Base-by-base conservation (phyloP, 2,888 invertebrate species). In the Microdon myrmicae region DNA sequence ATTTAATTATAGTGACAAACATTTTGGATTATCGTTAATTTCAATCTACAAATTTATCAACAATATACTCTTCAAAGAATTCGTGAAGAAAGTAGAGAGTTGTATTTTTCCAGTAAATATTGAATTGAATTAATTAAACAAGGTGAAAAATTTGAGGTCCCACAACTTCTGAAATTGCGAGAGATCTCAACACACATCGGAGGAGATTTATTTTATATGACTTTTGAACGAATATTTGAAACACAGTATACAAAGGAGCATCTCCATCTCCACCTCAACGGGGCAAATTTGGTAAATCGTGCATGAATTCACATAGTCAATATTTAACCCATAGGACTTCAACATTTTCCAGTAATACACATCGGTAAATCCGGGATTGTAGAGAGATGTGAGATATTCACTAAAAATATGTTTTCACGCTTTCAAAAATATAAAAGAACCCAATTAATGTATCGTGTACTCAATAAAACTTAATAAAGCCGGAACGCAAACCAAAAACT, bases 331-430 rank as follows among this genome's bases (percentile, higher is more conserved):
- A 89, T 88, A 90, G 92, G 89, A 90, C 89, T 86, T 90, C 90
- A 87, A 93, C 92, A 91, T 92, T 92, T 89, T 90, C 91, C 86
- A 92, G 94, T 87, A 93, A 92, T 87, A 92, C 92, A 86, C 94
- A 94, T 87, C 92, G 94, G 87, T 94, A 94, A 87, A 87, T 93
- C 83, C 90, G 93, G 85, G 93, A 94, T 80, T 91, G 94, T 87
- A 91, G 94, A 87, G 92, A 92, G 89, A 93, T 93, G 92, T 94
- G 94, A 94, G 75, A 74, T 74, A 67, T 23, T 68, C 38, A 39
- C 39, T 31, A 41, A 29, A 6, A 29, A 37, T 26, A 43, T 49
- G 64, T 60, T 43, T 38, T 38, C 12, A 37, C 51, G 60, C 60
- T 59, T 56, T 67, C 3, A 12, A 3, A 3, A 9, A 25, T 25